A percentile compares a stretch with the other conserved stretches of the same genome.
Evolutionary conservation across 2,797 vertebrate genomes (phyloP).

Genomic region (Poecilia wingei): DNA sequence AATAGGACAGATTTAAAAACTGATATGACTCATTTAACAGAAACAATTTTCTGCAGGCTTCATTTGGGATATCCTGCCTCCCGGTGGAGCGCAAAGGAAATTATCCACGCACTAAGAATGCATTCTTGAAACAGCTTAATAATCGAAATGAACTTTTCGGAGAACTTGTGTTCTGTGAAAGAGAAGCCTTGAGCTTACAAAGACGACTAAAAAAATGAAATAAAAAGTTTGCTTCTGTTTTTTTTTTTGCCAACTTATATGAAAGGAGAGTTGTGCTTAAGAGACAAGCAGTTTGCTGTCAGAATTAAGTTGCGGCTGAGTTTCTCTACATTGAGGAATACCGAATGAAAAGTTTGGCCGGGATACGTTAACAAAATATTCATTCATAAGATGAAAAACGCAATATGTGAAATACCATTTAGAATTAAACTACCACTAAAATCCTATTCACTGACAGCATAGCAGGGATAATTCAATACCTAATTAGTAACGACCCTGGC

Average conservation of each 20-base stretch:
- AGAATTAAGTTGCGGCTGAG: constrained; percentile 20
- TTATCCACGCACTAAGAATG: constrained; percentile 18
- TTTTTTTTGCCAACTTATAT: constrained; percentile 24
- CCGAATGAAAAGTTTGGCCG: background rate
- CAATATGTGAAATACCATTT: background rate
- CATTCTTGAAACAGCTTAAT: constrained; percentile 20
- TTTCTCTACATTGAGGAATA: constrained; percentile 3
- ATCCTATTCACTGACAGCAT: background rate
- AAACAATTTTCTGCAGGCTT: constrained; percentile 52
- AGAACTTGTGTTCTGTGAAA: constrained; percentile 35
- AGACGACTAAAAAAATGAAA: constrained; percentile 24
- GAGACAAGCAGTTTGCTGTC: constrained; percentile 19
- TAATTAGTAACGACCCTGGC: background rate
- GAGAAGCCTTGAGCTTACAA: constrained; percentile 23
- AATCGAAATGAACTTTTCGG: constrained; percentile 59
- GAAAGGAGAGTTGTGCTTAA: background rate
- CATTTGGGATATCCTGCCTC: constrained; percentile 44
- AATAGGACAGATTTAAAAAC: constrained; percentile 22
- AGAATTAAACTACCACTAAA: background rate
- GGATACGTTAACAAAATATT: background rate
- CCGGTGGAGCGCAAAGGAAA: constrained; percentile 41
- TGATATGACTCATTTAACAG: constrained; percentile 30
- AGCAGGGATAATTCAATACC: background rate
- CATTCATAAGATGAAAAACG: background rate
- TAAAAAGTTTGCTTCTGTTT: background rate